Percentiles rank a stretch among this genome's conserved stretches.
These are phyloP conservation scores for Hermaeophaga mercurialis DNA, from an alignment of 2,888 invertebrate species.

Conservation along the genomic window DNA sequence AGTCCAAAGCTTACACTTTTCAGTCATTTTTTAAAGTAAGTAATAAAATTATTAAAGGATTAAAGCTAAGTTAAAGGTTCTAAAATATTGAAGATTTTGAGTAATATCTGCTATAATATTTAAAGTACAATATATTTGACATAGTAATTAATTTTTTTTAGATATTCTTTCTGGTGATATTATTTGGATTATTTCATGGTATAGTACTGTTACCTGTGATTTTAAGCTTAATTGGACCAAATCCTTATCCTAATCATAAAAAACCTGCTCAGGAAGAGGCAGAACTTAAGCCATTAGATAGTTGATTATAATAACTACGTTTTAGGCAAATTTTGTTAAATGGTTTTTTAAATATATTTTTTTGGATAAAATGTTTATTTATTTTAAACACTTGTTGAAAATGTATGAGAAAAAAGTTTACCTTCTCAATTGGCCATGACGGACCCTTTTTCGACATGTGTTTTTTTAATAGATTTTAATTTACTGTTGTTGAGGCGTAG, in stretches of 20 bases:
- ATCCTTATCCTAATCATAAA: conserved; percentile 54
- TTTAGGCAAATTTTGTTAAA: background rate
- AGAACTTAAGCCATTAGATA: conserved; percentile 15
- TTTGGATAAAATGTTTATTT: background rate
- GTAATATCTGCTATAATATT: too few species aligned
- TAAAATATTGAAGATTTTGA: background rate
- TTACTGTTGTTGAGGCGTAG: too few species aligned
- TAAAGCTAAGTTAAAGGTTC: background rate
- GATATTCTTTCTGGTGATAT: conserved; percentile 77
- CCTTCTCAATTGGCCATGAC: too few species aligned
- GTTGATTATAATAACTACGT: background rate
- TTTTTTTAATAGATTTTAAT: too few species aligned
- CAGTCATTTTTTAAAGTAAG: conserved; percentile 71
- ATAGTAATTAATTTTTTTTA: too few species aligned
- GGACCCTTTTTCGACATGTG: too few species aligned
- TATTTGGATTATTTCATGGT: conserved; percentile 80
- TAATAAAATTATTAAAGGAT: background rate
- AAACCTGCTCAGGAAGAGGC: background rate
- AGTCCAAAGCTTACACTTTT: conserved; percentile 78
- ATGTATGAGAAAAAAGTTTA: too few species aligned
- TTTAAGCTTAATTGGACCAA: conserved; percentile 74
- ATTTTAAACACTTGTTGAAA: too few species aligned
- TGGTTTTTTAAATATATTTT: background rate
- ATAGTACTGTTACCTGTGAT: conserved; percentile 76
- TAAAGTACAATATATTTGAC: too few species aligned